Evolutionary conservation across 2,113 vertebrate genomes (phyloP), one percentile per base, ranked within the genome.

Genomic region (Probosciger aterrimus): DNA sequence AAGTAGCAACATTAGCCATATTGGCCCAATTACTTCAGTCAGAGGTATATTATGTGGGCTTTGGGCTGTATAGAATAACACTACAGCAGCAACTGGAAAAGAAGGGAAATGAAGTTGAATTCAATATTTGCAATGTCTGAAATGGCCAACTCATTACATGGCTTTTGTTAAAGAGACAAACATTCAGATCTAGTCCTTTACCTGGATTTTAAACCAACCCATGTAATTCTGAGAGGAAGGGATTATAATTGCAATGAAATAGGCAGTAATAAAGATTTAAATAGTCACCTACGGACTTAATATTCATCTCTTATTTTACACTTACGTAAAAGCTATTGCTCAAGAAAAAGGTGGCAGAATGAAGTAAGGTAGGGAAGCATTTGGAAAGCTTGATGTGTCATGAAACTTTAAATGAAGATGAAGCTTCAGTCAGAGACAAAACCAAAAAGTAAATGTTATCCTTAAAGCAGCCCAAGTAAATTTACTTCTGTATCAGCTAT

Each of bases 1-100:
- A 92, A 99, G 98, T 55, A 99, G 98, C 97, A 99, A 92, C 99
- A 99, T 99, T 44, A 99, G 98, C 99, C 99, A 99, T 97, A 99
- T 43, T 23, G 98, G 98, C 70, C 98, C 99, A 55, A 99, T 98
- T 92, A 99, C 99, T 97, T 99, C 99, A 1, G 99, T 99, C 94
- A 98, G 97, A 49, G 99, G 99, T 96, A 99, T 98, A 94, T 97
- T 98, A 97, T 99, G 99, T 85, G 98, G 97, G 94, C 98, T 98
- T 70, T 98, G 97, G 96, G 98, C 95, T 95, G 97, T 97, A 95
- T 69, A 98, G 83, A 98, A 99, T 88, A 99, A 98, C 91, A 98
- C 97, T 53, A 99, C 96, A 87, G 99, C 99, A 39, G 98, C 98
- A 97, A 98, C 99, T 99, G 97, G 49, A 98, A 97, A 94, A 97